Percentiles rank a stretch among this genome's conserved stretches.
Evolutionary conservation across 2,888 invertebrate species (phyloP).

Genomic region (Parapristionchus giblindavisi): DNA sequence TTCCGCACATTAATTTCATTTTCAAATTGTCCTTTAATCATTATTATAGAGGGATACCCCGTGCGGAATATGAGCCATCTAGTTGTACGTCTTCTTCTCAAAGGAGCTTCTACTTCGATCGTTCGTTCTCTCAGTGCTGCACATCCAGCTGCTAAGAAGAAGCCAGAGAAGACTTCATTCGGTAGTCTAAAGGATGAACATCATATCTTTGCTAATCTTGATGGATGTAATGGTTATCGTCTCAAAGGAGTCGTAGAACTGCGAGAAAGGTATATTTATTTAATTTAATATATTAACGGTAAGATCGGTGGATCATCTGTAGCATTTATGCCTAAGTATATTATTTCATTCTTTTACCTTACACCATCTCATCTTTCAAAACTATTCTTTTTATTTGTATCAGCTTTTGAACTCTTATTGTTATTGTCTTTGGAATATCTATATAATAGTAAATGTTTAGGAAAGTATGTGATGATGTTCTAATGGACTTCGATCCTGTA

Average conservation of each 20-base stretch:
- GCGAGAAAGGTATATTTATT: conserved; percentile 58
- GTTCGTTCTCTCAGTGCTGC: conserved; percentile 40
- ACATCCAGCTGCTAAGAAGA: conserved; percentile 47
- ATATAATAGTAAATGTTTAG: no score
- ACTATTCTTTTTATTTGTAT: no score
- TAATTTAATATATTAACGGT: no score
- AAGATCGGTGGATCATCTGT: no score
- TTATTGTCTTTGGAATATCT: no score
- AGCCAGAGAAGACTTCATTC: conserved; percentile 76
- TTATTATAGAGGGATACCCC: background rate
- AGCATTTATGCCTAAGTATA: no score
- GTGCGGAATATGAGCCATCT: conserved; percentile 36
- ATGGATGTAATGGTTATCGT: conserved; percentile 92
- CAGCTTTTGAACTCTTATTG: no score
- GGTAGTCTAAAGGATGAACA: conserved; percentile 89
- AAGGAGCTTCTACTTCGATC: conserved; percentile 5
- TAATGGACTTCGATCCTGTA: conserved; percentile 98
- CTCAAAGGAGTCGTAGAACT: conserved; percentile 85
- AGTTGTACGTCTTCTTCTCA: conserved; percentile 29
- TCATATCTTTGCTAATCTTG: conserved; percentile 95
- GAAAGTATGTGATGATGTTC: conserved; percentile 90
- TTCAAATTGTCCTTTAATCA: no score
- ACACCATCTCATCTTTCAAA: no score
- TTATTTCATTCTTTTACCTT: no score
- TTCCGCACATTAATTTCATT: no score